Evolutionary conservation across 2,113 vertebrate genomes (phyloP), one percentile per base, ranked within the genome.

Genomic region (Chaenocephalus aceratus): DNA sequence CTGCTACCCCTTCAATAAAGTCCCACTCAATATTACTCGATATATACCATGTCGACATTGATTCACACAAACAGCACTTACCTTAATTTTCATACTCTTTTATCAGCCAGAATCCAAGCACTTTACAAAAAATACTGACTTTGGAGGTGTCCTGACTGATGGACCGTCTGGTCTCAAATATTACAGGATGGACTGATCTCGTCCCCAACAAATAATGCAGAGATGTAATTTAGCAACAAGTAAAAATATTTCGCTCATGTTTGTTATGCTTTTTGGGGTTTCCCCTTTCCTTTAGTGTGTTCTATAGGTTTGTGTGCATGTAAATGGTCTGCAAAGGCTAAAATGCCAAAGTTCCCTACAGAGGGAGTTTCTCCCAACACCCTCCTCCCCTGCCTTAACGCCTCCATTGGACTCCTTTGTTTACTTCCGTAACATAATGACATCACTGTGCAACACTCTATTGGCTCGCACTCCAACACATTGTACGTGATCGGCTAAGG

Each of bases 1-100:
- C 62, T 86, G 85, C 78, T 69, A 62, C 79, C 66, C 76, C 67
- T 84, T 80, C 82, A 91, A 74, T 77, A 71, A 77, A 86, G 86
- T 84, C 80, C 79, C 75, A 79, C 77, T 72, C 77, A 30, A 30
- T 30, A 30, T 30, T 30, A 30, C 30, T 30, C 86, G 62, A 86
- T 68, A 81, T 82, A 84, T 68, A 89, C 41, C 44, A 72, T 76
- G 68, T 52, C 44, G 48, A 15, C 16, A 23, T 14, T 10, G 49
- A 66, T 69, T 69, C 70, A 75, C 82, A 84, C 61, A 69, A 53
- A 41, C 34, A 53, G n/a, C 60, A 64, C 34, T 46, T 46, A 77
- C 26, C 6, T 53, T 34, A 1, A 52, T 3, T 57, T 18, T 46
- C 44, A 30, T 41, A 12, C 3, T 36, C 23, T 56, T 48, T 73